Conservation (phyloP, 2,888 invertebrate genomes). For the Oscheius onirici region DNA sequence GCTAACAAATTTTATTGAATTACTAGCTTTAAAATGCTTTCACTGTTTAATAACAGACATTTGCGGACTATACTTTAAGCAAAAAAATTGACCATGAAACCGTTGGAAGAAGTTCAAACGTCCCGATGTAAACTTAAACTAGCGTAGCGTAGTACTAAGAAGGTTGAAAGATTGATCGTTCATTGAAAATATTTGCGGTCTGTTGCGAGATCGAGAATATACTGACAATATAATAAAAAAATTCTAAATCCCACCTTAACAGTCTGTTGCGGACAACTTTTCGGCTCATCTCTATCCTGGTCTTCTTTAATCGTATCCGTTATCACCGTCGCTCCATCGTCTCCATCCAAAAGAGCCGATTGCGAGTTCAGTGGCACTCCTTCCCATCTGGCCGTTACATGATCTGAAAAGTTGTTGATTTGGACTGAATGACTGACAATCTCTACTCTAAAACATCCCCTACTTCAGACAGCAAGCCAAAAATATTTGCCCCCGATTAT, state of each 20-base stretch:
- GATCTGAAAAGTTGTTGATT: conserved; percentile 53
- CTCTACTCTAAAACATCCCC: background rate
- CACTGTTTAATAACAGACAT: too few species aligned
- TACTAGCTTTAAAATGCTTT: too few species aligned
- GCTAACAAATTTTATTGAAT: too few species aligned
- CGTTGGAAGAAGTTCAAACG: too few species aligned
- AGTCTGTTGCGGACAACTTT: conserved; percentile 66
- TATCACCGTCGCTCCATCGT: conserved; percentile 68
- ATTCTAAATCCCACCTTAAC: conserved; percentile 56
- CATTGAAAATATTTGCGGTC: too few species aligned
- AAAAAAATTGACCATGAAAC: too few species aligned
- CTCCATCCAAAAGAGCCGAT: conserved; percentile 64
- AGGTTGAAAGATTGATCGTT: too few species aligned
- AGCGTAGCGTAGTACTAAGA: too few species aligned
- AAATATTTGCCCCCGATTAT: background rate
- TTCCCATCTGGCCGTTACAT: conserved; percentile 69
- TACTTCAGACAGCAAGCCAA: conserved; percentile 12
- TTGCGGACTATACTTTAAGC: too few species aligned
- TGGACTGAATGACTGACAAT: background rate
- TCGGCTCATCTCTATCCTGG: conserved; percentile 57
- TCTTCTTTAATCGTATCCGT: conserved; percentile 70
- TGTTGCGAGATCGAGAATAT: too few species aligned
- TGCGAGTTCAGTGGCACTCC: conserved; percentile 64
- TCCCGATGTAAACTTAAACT: too few species aligned
- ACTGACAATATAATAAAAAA: too few species aligned